phyloP scores from a whole-genome alignment of 2,888 invertebrate species.

The Nowickia ferox region DNA sequence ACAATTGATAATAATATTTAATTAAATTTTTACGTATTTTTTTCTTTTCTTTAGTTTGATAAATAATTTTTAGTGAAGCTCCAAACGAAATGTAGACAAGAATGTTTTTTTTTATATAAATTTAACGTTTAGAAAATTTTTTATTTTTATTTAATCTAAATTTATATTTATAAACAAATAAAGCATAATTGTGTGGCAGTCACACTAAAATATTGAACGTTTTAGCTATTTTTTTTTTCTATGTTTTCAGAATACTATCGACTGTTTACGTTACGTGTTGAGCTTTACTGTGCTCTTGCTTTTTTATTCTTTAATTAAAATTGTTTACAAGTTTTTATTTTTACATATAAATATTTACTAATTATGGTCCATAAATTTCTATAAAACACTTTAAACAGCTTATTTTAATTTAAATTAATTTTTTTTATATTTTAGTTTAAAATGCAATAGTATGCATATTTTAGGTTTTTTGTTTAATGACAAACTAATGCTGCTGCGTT shows the following conservation, averaged over 20 bases:
- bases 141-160: not conserved
- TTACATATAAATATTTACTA: conserved; percentile 34
- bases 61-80: not conserved
- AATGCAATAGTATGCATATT: conserved; percentile 12
- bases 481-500: conserved; percentile 35
- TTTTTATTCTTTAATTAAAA: conserved; percentile 32
- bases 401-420: conserved; percentile 27
- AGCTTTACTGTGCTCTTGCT: not conserved
- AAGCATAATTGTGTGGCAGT: conserved; percentile 62
- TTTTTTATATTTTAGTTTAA: conserved; percentile 30
- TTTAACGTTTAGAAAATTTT: conserved; percentile 9
- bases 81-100: not conserved
- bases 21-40: not conserved
- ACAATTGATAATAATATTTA: not conserved
- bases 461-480: conserved; percentile 45
- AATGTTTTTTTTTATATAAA: not conserved
- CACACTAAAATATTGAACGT: conserved; percentile 48
- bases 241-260: conserved; percentile 25
- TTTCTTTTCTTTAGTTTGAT: not conserved
- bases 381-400: conserved; percentile 70
- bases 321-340: conserved; percentile 36
- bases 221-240: conserved; percentile 21
- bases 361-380: conserved; percentile 71
- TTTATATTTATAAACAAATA: conserved; percentile 51
- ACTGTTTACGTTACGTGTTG: conserved; percentile 8